These are phyloP conservation scores for Rhinichthys osculus DNA, from an alignment of 2,797 vertebrate species.

Conservation along the genomic window DNA sequence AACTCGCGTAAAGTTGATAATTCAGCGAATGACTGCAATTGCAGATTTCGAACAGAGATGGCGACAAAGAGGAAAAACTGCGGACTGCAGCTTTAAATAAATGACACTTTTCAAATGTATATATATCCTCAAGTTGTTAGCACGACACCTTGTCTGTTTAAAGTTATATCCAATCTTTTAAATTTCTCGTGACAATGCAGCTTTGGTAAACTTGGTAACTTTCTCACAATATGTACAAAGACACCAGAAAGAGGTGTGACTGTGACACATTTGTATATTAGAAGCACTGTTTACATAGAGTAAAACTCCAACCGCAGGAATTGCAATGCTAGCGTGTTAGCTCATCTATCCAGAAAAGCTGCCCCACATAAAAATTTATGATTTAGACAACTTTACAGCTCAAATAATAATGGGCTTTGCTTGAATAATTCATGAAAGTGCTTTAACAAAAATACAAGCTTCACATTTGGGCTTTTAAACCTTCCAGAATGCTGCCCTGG, in stretches of 20 bases:
- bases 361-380: not conserved
- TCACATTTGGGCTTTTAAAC: conserved; percentile 5
- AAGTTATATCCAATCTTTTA: not conserved
- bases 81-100: not conserved
- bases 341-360: not conserved
- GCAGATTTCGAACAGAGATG: too few relatives aligned
- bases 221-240: not conserved
- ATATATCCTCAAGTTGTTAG: not conserved
- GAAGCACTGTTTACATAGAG: not conserved
- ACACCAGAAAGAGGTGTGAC: not conserved
- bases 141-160: not conserved
- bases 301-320: not conserved
- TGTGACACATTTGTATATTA: not conserved
- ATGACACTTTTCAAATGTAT: not conserved
- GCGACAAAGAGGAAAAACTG: too few relatives aligned
- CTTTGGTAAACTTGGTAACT: not conserved
- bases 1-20: too few relatives aligned
- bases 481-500: not conserved
- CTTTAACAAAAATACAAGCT: conserved; percentile 9
- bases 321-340: not conserved
- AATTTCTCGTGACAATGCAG: not conserved
- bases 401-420: conserved; percentile 12
- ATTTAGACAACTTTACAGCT: not conserved
- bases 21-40: too few relatives aligned
- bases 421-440: conserved; percentile 13